Evolutionary conservation across 2,113 vertebrate genomes (phyloP), one percentile per base, ranked within the genome.

Genomic region (Vireo altiloquus): DNA sequence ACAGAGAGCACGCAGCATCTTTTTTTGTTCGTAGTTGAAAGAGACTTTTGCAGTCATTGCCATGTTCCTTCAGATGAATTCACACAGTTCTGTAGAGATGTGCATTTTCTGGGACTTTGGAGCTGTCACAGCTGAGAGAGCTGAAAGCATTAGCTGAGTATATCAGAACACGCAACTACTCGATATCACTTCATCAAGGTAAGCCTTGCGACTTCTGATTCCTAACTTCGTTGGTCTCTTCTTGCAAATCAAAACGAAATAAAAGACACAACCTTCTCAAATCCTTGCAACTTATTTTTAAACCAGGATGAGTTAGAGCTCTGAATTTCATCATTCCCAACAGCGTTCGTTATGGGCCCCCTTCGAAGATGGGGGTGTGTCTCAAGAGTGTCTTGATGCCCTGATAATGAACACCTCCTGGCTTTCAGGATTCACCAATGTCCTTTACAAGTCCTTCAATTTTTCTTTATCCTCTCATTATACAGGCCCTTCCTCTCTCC

Each of bases 371-470:
- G 28, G n/a, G n/a, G n/a, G n/a, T 1, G 2, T 4, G 2, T 85
- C 90, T 88, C 59, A 40, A 52, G 74, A 87, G 52, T 2, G 0
- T 53, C 52, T 64, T 52, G 52, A 80, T 42, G 39, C 28, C 17
- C 52, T 64, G 52, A 22, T 72, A 93, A 76, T 46, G 70, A 91
- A 57, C 59, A 57, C n/a, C 0, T 1, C 25, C 60, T 91, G 21
- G 15, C 64, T 91, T 84, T 76, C 65, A 71, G 63, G 59, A 88
- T 93, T 92, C 90, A 72, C 75, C 42, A 19, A 7, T 14, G 78
- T 85, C 88, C 70, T 94, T 68, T 72, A 14, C 40, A 87, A 76
- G 46, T 68, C 85, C 70, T 95, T 92, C 78, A 44, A 12, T 49
- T 82, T 84, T 74, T 84, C 60, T 82, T 60, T 44, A 31, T 78